Evolutionary conservation across 2,113 vertebrate species (phyloP).

Genomic region (Polypterus bichir): DNA sequence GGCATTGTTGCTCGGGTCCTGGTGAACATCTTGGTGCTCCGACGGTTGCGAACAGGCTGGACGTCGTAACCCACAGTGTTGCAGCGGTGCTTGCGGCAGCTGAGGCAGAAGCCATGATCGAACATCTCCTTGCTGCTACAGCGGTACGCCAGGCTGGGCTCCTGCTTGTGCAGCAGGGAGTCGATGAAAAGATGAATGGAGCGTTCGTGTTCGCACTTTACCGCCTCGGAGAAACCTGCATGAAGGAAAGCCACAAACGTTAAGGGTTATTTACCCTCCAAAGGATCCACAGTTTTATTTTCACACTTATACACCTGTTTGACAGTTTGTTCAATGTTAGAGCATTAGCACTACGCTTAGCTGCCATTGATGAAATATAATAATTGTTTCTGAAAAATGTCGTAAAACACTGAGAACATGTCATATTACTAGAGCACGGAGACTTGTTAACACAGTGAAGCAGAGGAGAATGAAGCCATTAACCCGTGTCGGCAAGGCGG

Average conservation of each 20-base stretch:
- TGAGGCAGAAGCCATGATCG: slow-evolving; percentile 51
- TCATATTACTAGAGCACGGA: too few relatives aligned
- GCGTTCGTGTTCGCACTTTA: slow-evolving; percentile 56
- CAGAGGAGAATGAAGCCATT: too few relatives aligned
- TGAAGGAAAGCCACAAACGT: not conserved
- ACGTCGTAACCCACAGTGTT: slow-evolving; percentile 50
- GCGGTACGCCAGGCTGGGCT: slow-evolving; percentile 39
- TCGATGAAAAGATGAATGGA: slow-evolving; percentile 59
- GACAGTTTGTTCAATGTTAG: too few relatives aligned
- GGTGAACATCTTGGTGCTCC: slow-evolving; percentile 48
- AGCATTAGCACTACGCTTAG: too few relatives aligned
- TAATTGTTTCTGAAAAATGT: too few relatives aligned
- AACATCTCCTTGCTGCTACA: slow-evolving; percentile 45
- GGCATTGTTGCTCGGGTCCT: slow-evolving; percentile 54
- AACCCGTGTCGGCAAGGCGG: too few relatives aligned
- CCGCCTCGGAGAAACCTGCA: slow-evolving; percentile 43
- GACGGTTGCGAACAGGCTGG: slow-evolving; percentile 35
- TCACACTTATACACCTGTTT: too few relatives aligned
- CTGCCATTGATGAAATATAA: too few relatives aligned
- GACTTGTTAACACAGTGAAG: too few relatives aligned
- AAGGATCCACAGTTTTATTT: not conserved
- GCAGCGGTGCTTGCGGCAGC: slow-evolving; percentile 47
- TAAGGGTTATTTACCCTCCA: not conserved
- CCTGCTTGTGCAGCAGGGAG: slow-evolving; percentile 44
- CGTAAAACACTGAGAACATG: too few relatives aligned